Percentiles rank a stretch among this genome's conserved stretches.
These are phyloP conservation scores for Campopleginae sp. DNA, from an alignment of 2,888 invertebrate genomes.

Conservation along the genomic window DNA sequence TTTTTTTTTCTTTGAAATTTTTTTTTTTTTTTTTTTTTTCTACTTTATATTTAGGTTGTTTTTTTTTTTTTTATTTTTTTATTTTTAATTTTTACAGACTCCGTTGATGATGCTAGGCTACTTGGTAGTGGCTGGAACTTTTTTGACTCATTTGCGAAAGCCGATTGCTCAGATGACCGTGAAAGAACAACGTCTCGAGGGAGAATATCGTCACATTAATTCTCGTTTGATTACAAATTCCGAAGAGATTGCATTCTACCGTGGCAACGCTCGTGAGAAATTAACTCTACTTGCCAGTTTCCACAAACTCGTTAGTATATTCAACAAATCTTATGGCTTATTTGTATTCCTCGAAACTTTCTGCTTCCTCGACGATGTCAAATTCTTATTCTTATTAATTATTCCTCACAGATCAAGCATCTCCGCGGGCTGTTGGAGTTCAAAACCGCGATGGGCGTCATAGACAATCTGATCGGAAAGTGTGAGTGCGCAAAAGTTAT, in stretches of 20 bases:
- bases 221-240: slow-evolving; percentile 98
- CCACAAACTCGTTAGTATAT: slow-evolving; percentile 88
- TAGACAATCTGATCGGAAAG: slow-evolving; percentile 98
- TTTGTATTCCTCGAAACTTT: not conserved
- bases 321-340: not conserved
- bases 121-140: slow-evolving; percentile 92
- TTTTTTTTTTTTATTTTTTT: too few relatives aligned
- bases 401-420: slow-evolving; percentile 88
- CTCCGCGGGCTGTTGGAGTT: slow-evolving; percentile 95
- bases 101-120: slow-evolving; percentile 96
- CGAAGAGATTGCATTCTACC: slow-evolving; percentile 95
- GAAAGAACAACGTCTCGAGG: slow-evolving; percentile 98
- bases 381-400: slow-evolving; percentile 46
- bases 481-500: slow-evolving; percentile 86
- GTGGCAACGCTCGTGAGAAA: slow-evolving; percentile 94
- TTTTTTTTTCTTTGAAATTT: too few relatives aligned
- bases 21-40: too few relatives aligned
- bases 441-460: slow-evolving; percentile 95
- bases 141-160: slow-evolving; percentile 93
- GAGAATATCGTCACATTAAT: slow-evolving; percentile 98
- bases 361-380: not conserved
- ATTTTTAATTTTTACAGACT: slow-evolving; percentile 87
- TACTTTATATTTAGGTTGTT: too few relatives aligned
- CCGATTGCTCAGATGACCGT: slow-evolving; percentile 95
- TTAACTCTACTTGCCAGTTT: slow-evolving; percentile 95